phyloP scores from a whole-genome alignment of 2,797 vertebrate genomes.

The Propithecus deckenii region DNA sequence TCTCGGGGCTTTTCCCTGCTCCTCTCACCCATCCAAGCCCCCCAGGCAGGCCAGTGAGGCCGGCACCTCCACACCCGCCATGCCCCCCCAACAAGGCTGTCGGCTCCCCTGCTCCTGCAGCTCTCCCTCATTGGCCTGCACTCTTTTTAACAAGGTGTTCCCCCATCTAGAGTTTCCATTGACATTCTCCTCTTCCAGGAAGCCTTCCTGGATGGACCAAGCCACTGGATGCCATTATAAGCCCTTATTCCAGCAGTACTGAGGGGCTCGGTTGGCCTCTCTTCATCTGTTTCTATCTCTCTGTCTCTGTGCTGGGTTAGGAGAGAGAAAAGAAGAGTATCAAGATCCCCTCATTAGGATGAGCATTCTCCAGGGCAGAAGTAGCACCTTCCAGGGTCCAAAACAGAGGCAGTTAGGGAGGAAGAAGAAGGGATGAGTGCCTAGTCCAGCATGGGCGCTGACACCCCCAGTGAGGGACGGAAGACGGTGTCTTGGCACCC shows the following conservation, averaged over 20 bases:
- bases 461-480: fast-evolving
- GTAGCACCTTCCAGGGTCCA: not conserved
- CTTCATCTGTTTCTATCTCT: not conserved
- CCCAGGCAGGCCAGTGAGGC: not conserved
- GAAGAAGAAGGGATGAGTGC: not conserved
- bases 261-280: not conserved
- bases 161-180: not conserved
- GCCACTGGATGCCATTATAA: not conserved
- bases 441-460: not conserved
- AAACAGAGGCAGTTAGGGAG: not conserved
- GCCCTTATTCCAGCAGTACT: not conserved
- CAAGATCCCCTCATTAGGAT: not conserved
- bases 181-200: not conserved
- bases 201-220: not conserved
- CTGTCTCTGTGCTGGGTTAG: not conserved
- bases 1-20: not conserved
- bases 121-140: not conserved
- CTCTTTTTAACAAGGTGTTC: not conserved
- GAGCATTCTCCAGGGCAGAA: not conserved
- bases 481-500: not conserved
- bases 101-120: not conserved
- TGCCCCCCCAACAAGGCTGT: not conserved
- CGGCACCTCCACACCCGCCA: not conserved
- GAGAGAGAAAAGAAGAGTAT: not conserved
- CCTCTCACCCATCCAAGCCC: too few relatives aligned